Evolutionary conservation across 1,140 invertebrate genomes (phyloP).

Genomic region (Drosophila mojavensis): DNA sequence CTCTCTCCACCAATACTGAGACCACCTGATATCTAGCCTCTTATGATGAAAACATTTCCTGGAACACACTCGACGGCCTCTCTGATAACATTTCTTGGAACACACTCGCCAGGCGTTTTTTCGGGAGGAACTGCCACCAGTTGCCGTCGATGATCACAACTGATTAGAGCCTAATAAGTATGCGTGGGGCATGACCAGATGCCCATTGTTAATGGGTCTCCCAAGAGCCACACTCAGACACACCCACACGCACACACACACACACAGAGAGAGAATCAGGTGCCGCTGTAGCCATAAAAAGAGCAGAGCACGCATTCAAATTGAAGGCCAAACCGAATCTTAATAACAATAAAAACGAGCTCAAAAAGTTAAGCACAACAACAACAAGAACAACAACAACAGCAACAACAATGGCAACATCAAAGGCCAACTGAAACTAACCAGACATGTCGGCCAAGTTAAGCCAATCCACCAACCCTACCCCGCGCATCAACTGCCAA

Average conservation of each 20-base stretch:
- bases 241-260: conserved; percentile 21
- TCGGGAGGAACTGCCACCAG: conserved; percentile 49
- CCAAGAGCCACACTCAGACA: conserved; percentile 49
- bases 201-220: conserved; percentile 74
- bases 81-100: background rate
- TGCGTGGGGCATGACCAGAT: conserved; percentile 70
- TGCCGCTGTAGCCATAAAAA: conserved; percentile 57
- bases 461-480: background rate
- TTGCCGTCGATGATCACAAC: conserved; percentile 74
- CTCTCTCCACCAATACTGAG: background rate
- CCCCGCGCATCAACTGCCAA: too few species aligned
- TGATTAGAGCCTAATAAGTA: conserved; percentile 82
- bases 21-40: background rate
- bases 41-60: background rate
- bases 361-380: conserved; percentile 51
- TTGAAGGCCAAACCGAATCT: conserved; percentile 71
- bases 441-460: conserved; percentile 16
- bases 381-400: background rate
- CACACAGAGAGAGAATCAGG: conserved; percentile 19
- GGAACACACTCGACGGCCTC: background rate
- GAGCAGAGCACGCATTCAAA: conserved; percentile 60
- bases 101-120: background rate
- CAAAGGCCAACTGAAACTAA: conserved; percentile 35
- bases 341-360: conserved; percentile 72
- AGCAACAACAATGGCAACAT: background rate